Evolutionary conservation across 2,797 vertebrate genomes (phyloP).

Genomic region (Benthosema pterotum): DNA sequence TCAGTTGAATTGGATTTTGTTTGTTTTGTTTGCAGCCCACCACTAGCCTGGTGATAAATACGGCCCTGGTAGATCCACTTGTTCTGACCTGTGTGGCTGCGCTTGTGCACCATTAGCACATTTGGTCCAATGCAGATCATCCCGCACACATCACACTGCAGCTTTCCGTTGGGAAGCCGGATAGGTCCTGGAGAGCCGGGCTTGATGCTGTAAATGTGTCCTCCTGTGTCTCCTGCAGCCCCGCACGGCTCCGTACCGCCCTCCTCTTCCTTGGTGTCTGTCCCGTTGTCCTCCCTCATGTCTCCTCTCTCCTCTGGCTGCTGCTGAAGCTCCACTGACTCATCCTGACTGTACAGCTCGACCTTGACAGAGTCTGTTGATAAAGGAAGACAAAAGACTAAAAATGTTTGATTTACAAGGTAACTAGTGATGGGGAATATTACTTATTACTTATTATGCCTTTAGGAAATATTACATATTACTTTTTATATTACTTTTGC

Average conservation of each 20-base stretch:
- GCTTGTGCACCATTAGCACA: conserved; percentile 97
- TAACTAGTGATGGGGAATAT: too few relatives aligned
- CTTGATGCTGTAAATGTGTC: conserved; percentile 83
- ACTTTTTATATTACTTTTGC: too few relatives aligned
- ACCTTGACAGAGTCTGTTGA: conserved; percentile 94
- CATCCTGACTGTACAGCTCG: conserved; percentile 94
- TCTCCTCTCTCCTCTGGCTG: conserved; percentile 80
- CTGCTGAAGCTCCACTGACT: conserved; percentile 83
- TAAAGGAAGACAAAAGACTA: conserved; percentile 13
- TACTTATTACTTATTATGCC: too few relatives aligned
- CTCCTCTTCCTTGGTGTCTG: conserved; percentile 80
- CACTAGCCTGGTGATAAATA: background rate
- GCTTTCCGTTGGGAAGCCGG: conserved; percentile 92
- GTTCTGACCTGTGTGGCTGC: conserved; percentile 93
- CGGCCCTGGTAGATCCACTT: background rate
- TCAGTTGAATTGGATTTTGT: too few relatives aligned
- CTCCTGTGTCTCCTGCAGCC: conserved; percentile 73
- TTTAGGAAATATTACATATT: too few relatives aligned
- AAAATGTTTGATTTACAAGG: background rate
- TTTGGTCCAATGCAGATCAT: conserved; percentile 97
- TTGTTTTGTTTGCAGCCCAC: too few relatives aligned
- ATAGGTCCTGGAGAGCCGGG: conserved; percentile 89
- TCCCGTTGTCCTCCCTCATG: conserved; percentile 83
- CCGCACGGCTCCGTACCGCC: conserved; percentile 74
- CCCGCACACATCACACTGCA: conserved; percentile 95